Base-by-base conservation (phyloP, 2,888 invertebrate species). In the Ariolimax columbianus region DNA sequence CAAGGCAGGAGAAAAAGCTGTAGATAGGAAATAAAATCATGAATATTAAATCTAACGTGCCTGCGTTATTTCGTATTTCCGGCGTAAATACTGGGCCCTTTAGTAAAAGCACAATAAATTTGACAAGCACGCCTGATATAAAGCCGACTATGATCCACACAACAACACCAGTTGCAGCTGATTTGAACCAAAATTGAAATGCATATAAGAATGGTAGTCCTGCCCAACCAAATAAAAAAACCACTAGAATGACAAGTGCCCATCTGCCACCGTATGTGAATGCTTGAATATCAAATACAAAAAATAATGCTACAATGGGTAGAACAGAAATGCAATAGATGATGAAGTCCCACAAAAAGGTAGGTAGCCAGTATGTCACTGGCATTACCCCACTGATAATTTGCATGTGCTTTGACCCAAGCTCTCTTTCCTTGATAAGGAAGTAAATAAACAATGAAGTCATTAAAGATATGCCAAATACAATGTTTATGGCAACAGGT, bases 141-240 rank as follows among this genome's bases (percentile, higher is more conserved):
- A 96, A 95, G 91, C 96, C 97, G 51, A 96, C 92, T 89, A 97
- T 95, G 59, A 96, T 96, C 91, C 96, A 95, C 83, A 96, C 95
- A 0, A 96, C 96, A 93, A 96, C 97, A 23, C 97, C 97, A 0
- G 96, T 95, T 0, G 97, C 96, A 0, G 97, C 96, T 6, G 96
- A 95, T 17, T 95, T 94, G 93, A 97, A 97, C 23, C 95, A 86
- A 90, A 96, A 95, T 4, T 97, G 96, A 81, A 95, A 94, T 17
- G 97, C 89, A 92, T 97, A 97, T 88, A 96, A 96, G 63, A 97
- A 94, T 0, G 97, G 97, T 86, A 97, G 93, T 93, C 96, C 96
- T 0, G 96, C 95, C 92, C 96, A 96, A 0, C 96, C 97, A 93
- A 97, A 97, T 77, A 96, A 91, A 81, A 96, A 90, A 77, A 97